A percentile compares a stretch with the other conserved stretches of the same genome.
phyloP scores from a whole-genome alignment of 2,888 invertebrate species.

The Lysandra bellargus region DNA sequence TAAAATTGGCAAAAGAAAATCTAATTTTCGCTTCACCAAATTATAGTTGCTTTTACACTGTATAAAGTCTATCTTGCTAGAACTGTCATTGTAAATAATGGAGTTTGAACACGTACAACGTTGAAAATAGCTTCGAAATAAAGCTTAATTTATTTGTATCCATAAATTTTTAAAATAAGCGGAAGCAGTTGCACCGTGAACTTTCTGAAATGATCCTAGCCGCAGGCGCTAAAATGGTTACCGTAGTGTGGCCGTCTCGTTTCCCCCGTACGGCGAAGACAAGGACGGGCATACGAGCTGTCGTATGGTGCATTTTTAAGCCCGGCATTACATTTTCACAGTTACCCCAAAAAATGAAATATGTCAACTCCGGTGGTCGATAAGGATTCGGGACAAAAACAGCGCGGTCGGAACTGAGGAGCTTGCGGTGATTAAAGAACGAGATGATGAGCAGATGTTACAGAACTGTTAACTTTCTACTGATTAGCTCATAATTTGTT shows the following conservation, averaged over 20 bases:
- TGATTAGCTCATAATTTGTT: slow-evolving; percentile 2
- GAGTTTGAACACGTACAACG: slow-evolving; percentile 16
- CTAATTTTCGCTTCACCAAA: not conserved
- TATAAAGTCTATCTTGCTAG: slow-evolving; percentile 5
- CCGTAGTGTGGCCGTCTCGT: slow-evolving; percentile 43
- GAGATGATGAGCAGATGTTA: slow-evolving; percentile 60
- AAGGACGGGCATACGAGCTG: slow-evolving; percentile 54
- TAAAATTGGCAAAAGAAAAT: not conserved
- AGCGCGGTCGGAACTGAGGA: slow-evolving; percentile 62
- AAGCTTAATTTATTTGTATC: slow-evolving; percentile 28
- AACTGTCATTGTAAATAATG: slow-evolving; percentile 21
- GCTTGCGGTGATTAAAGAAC: slow-evolving; percentile 53
- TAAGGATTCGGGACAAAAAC: slow-evolving; percentile 64
- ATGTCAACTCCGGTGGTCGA: slow-evolving; percentile 75
- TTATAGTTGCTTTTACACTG: not conserved
- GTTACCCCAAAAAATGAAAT: slow-evolving; percentile 69
- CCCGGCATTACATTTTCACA: slow-evolving; percentile 71
- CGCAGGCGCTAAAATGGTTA: slow-evolving; percentile 53
- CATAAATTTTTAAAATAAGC: slow-evolving; percentile 36
- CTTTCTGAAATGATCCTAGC: slow-evolving; percentile 62
- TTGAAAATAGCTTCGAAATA: slow-evolving; percentile 28
- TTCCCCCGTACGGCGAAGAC: slow-evolving; percentile 46
- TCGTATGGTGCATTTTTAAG: slow-evolving; percentile 72
- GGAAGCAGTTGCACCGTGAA: slow-evolving; percentile 72
- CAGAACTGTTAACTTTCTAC: slow-evolving; percentile 12